These are phyloP conservation scores for Pachycephala philippinensis DNA, from an alignment of 2,113 vertebrate genomes.

Conservation along the genomic window DNA sequence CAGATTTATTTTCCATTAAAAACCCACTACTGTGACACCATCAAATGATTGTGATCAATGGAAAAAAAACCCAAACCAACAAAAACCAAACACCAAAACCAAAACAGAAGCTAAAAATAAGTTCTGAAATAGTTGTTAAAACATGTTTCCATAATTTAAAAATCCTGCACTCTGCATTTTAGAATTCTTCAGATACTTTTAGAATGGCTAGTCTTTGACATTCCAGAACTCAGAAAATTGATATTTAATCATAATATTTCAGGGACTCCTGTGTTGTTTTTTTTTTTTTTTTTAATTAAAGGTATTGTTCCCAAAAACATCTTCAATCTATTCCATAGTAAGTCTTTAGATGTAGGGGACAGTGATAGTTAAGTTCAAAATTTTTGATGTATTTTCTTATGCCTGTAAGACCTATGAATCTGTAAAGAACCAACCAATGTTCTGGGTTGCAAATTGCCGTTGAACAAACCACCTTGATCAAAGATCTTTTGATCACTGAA, in stretches of 20 bases:
- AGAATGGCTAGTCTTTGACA: background rate
- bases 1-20: background rate
- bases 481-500: constrained; percentile 13
- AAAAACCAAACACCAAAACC: background rate
- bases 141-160: background rate
- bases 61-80: background rate
- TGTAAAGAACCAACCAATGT: background rate
- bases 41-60: background rate
- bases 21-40: background rate
- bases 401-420: background rate
- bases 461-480: background rate
- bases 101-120: background rate
- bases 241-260: background rate
- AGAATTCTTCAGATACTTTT: background rate
- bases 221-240: background rate
- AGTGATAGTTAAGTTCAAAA: background rate
- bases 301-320: background rate
- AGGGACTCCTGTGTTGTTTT: background rate
- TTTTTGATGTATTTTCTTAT: background rate
- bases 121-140: background rate
- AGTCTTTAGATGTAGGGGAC: background rate
- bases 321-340: background rate
- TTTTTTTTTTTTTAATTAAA: background rate
- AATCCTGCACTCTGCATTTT: background rate
- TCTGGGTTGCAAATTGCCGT: background rate